These are phyloP conservation scores for Pygathrix nemaeus DNA, from an alignment of 2,113 vertebrate species.

Conservation along the genomic window DNA sequence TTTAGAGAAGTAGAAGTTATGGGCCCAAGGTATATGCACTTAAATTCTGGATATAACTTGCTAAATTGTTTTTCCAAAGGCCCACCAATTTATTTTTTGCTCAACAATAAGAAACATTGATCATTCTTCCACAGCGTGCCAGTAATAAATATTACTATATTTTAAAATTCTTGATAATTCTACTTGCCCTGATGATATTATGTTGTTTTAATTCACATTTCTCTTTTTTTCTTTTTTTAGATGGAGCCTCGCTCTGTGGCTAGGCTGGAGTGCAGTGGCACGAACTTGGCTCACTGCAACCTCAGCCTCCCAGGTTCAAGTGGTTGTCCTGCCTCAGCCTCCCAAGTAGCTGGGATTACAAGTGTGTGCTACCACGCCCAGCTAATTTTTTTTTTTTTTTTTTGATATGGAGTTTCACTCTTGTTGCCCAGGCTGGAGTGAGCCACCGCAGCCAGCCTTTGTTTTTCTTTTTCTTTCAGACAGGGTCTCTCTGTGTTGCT, in stretches of 20 bases:
- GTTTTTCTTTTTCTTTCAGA: too few relatives aligned
- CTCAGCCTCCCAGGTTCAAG: background rate
- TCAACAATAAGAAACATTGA: background rate
- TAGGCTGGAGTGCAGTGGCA: background rate
- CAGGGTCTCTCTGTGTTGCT: too few relatives aligned
- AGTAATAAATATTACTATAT: background rate
- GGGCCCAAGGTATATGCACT: background rate
- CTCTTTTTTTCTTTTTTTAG: background rate
- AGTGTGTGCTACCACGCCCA: too few relatives aligned
- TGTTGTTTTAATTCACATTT: background rate
- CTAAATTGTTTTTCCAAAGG: background rate
- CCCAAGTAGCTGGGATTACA: background rate
- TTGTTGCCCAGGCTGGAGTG: too few relatives aligned
- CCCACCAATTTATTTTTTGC: background rate
- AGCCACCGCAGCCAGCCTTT: too few relatives aligned
- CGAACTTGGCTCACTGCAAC: background rate
- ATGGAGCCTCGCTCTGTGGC: background rate
- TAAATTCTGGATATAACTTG: background rate
- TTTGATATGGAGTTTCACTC: too few relatives aligned
- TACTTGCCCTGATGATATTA: background rate
- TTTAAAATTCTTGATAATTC: background rate
- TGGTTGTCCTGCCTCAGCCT: background rate
- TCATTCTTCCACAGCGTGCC: background rate
- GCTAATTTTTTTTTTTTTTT: too few relatives aligned
- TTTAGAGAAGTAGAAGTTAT: background rate